These are phyloP conservation scores for Piprites chloris DNA, from an alignment of 2,113 vertebrate genomes.

Conservation along the genomic window DNA sequence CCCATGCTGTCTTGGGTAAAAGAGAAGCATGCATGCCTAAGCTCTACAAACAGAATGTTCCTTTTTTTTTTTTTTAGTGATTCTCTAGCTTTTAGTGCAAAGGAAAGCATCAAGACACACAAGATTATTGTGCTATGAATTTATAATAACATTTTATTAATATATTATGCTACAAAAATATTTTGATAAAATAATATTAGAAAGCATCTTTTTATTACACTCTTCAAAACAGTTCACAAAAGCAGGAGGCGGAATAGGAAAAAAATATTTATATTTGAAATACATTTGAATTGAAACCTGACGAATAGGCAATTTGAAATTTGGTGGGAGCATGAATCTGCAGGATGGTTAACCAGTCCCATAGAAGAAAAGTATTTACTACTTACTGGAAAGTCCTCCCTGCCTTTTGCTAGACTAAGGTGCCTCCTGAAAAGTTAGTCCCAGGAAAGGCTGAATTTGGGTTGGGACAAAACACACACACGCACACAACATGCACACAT, in stretches of 20 bases:
- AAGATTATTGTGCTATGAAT: conserved; percentile 36
- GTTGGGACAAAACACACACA: background rate
- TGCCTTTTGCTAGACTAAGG: background rate
- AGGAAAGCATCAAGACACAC: background rate
- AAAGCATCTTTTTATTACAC: conserved; percentile 77
- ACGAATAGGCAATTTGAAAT: conserved; percentile 2
- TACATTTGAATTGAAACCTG: conserved; percentile 48
- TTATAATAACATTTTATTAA: conserved; percentile 79
- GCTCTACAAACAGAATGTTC: background rate
- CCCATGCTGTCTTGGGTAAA: background rate
- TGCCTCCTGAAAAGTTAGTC: conserved; percentile 21
- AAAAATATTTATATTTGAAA: conserved; percentile 22
- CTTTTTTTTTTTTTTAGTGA: background rate
- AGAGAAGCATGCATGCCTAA: background rate
- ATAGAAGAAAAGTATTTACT: background rate
- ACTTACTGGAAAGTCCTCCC: background rate
- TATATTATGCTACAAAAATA: conserved; percentile 86
- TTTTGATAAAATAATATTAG: conserved; percentile 82
- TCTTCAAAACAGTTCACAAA: conserved; percentile 70
- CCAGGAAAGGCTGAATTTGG: background rate
- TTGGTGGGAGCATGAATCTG: background rate
- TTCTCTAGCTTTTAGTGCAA: background rate
- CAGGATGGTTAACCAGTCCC: background rate
- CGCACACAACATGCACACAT: accelerated
- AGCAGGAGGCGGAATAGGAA: conserved; percentile 48